These are phyloP conservation scores for Epistrophella euchroma DNA, from an alignment of 2,888 invertebrate species.

Conservation along the genomic window DNA sequence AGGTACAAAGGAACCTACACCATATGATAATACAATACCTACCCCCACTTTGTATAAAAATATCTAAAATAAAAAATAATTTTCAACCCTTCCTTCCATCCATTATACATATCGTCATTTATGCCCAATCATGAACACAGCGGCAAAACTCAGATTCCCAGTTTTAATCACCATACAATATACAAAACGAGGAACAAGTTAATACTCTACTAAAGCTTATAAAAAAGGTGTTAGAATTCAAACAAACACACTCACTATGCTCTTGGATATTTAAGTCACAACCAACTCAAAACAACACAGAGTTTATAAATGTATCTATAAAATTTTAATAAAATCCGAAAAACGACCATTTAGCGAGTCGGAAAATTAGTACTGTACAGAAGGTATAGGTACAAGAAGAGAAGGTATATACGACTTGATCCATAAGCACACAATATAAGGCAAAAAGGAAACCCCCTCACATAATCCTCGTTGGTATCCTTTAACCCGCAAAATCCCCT, in stretches of 20 bases:
- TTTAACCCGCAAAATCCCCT: not conserved
- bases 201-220: slow-evolving; percentile 45
- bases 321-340: slow-evolving; percentile 74
- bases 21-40: too few species aligned
- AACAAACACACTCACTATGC: not conserved
- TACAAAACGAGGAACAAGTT: slow-evolving; percentile 69
- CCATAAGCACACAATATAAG: slow-evolving; percentile 64
- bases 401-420: slow-evolving; percentile 60
- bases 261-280: slow-evolving; percentile 10
- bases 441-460: slow-evolving; percentile 11
- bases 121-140: slow-evolving; percentile 71
- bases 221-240: slow-evolving; percentile 3
- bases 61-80: slow-evolving; percentile 18
- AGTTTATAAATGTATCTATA: slow-evolving; percentile 13
- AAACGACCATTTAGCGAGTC: slow-evolving; percentile 74
- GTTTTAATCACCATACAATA: slow-evolving; percentile 73
- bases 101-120: slow-evolving; percentile 67
- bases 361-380: slow-evolving; percentile 61
- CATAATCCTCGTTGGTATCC: not conserved
- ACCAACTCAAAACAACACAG: slow-evolving; percentile 10
- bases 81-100: slow-evolving; percentile 20
- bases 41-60: not conserved
- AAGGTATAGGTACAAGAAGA: slow-evolving; percentile 16
- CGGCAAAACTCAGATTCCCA: slow-evolving; percentile 66
- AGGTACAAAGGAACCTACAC: not conserved